Evolutionary conservation across 2,113 vertebrate species (phyloP), one percentile per base, ranked within the genome.

Genomic region (Caranx ignobilis): DNA sequence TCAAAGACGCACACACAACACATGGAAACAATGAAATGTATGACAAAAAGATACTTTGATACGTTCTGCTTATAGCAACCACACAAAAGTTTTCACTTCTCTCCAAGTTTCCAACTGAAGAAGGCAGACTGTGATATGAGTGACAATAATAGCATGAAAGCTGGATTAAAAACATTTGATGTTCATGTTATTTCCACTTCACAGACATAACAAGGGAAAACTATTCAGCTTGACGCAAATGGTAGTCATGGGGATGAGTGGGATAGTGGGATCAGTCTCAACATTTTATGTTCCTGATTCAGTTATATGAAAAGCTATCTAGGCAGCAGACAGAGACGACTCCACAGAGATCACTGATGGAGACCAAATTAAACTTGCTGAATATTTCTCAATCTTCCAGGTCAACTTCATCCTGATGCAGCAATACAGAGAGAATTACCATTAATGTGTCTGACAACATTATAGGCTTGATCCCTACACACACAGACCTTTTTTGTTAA

Each of bases 1-100:
- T 81, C 82, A 86, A 81, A 83, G 37, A 65, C 50, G n/a, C 19
- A 72, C 68, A 72, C 68, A 66, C 64, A 52, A 71, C 43, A 64
- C 62, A 75, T 52, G 7, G 65, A 83, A 78, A 79, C 68, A 85
- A 73, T 79, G 67, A 76, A 32, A 56, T 39, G 1, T 34, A 81
- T 32, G 12, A 31, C 67, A 79, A 50, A 62, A 70, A 65, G 62
- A 32, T 62, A 39, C 47, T 2, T 5, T 64, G 5, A 31, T 43
- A 68, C n/a, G n/a, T 67, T 54, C 60, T 61, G 62, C 59, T 45
- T 60, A 43, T 72, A 57, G 59, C 48, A 60, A 75, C 59, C 56
- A 41, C 50, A 78, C 31, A 77, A 59, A 78, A 77, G 65, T 71
- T 66, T 54, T 0, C 62, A 68, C 67, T 84, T 82, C 19, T 64